Base-by-base conservation (phyloP, 2,113 vertebrate species). In the Tympanuchus pallidicinctus region DNA sequence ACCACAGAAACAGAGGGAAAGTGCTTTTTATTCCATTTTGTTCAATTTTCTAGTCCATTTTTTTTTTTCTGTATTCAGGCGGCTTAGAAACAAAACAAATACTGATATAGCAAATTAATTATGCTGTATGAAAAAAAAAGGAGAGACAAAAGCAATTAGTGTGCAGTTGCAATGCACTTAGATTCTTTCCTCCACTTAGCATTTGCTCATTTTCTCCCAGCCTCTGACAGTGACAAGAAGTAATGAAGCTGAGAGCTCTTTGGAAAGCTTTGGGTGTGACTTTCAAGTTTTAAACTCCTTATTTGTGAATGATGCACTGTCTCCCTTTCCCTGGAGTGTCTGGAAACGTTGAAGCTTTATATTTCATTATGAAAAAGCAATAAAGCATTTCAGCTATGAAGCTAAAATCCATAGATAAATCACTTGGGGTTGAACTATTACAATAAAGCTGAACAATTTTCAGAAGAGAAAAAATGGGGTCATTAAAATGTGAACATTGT, bases 101-200 rank as follows among this genome's bases (percentile, higher is more conserved):
- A 71, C 76, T 72, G 91, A 94, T 94, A 93, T 75, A 91, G 73
- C 65, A 92, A 92, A 94, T 94, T 92, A 91, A 94, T 54, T 92
- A 81, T 81, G 57, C 88, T 54, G 43, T 18, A 61, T 70, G 56
- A 30, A 40, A 40, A 61, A 82, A 24, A 89, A 76, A 28, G 8
- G 43, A 73, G 60, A 60, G 61, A 71, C 60, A 88, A 92, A 86
- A 94, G 66, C 85, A 92, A 94, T 97, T 95, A 94, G 48, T 45
- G 57, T 71, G 82, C 76, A 43, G 72, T 92, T 80, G 47, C 42
- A 47, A 85, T 89, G 59, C 87, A 86, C 78, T 94, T 93, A 78
- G 34, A 8, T 38, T 91, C 93, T 91, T 77, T 7, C 67, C 75
- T 92, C 91, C 92, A 92, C 88, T 95, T 93, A 88, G 42, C 38